These are phyloP conservation scores for Etheostoma perlongum DNA, from an alignment of 2,797 vertebrate species.

Conservation along the genomic window DNA sequence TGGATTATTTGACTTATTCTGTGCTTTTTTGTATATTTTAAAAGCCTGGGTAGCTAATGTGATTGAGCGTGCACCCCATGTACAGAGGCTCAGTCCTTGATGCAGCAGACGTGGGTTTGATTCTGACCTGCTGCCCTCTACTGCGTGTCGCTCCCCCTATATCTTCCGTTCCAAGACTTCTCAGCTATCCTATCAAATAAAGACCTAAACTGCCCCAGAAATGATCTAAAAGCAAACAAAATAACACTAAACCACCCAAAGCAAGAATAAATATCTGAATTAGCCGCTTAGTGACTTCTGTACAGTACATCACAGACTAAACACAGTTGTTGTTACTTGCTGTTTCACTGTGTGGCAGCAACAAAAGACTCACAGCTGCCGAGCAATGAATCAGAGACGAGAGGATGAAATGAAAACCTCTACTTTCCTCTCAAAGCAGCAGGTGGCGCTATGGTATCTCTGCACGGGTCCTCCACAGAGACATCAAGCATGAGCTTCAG, in stretches of 20 bases:
- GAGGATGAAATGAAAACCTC: not conserved
- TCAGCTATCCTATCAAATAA: too few species aligned
- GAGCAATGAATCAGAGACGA: slow-evolving; percentile 37
- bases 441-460: slow-evolving; percentile 81
- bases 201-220: too few species aligned
- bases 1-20: not conserved
- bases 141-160: too few species aligned
- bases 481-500: slow-evolving; percentile 17
- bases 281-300: slow-evolving; percentile 10
- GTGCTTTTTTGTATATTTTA: not conserved
- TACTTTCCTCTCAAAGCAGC: slow-evolving; percentile 47
- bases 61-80: too few species aligned
- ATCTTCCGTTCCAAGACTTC: too few species aligned
- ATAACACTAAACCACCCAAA: not conserved
- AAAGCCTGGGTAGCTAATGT: too few species aligned
- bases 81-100: too few species aligned
- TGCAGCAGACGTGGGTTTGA: too few species aligned
- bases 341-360: slow-evolving; percentile 44
- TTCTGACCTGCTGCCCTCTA: too few species aligned
- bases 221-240: not conserved
- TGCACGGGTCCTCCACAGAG: slow-evolving; percentile 11
- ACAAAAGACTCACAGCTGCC: slow-evolving; percentile 68
- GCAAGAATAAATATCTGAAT: not conserved
- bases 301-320: slow-evolving; percentile 24
- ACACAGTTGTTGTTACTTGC: slow-evolving; percentile 45